Evolutionary conservation across 2,888 invertebrate species (phyloP).

Genomic region (Dioctria rufipes): DNA sequence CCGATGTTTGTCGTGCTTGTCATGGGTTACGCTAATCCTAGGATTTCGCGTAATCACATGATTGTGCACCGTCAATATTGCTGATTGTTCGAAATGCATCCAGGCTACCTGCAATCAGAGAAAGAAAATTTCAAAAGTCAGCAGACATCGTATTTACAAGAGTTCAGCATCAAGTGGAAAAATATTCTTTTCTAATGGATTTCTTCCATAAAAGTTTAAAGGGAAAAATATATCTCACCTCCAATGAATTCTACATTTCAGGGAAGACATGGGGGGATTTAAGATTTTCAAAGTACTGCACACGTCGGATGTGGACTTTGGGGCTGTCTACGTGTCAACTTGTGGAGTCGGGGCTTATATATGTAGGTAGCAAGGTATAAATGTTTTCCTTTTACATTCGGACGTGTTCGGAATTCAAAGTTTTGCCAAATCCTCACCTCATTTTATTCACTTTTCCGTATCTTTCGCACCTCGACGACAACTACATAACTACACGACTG

Average conservation of each 20-base stretch:
- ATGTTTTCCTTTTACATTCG: slow-evolving; percentile 58
- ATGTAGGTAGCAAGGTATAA: slow-evolving; percentile 56
- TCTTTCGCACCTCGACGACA: slow-evolving; percentile 20
- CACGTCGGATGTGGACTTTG: slow-evolving; percentile 47
- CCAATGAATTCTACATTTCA: slow-evolving; percentile 46
- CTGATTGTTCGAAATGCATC: slow-evolving; percentile 96
- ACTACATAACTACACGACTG: neutral
- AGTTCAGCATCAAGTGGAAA: slow-evolving; percentile 26
- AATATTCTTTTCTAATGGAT: slow-evolving; percentile 32
- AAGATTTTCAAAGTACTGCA: slow-evolving; percentile 29
- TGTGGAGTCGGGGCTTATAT: slow-evolving; percentile 37
- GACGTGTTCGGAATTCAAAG: slow-evolving; percentile 57
- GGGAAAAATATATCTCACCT: slow-evolving; percentile 1
- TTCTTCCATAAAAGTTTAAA: slow-evolving; percentile 35
- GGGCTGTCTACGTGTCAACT: slow-evolving; percentile 58
- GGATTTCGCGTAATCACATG: slow-evolving; percentile 95
- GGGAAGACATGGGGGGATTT: slow-evolving; percentile 42
- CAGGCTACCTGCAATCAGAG: slow-evolving; percentile 85
- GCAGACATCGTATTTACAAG: slow-evolving; percentile 3
- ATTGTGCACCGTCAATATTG: slow-evolving; percentile 92
- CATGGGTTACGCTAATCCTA: slow-evolving; percentile 91
- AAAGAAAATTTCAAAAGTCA: slow-evolving; percentile 45
- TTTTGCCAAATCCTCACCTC: slow-evolving; percentile 55
- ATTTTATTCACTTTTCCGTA: slow-evolving; percentile 58
- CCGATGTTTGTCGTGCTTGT: slow-evolving; percentile 85